Base-by-base conservation (phyloP, 2,113 vertebrate species). In the Diglossa brunneiventris region DNA sequence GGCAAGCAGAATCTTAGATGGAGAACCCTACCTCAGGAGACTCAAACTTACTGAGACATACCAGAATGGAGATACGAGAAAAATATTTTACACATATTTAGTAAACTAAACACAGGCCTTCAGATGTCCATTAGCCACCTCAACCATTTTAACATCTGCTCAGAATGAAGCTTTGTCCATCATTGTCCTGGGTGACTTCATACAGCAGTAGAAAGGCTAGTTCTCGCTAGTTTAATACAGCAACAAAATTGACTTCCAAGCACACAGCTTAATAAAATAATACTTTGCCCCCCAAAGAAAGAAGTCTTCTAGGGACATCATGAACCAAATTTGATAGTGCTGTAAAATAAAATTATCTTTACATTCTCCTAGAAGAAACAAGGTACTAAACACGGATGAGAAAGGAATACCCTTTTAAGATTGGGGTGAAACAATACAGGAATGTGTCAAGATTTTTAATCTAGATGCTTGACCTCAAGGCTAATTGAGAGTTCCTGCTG, bases 371-470 rank as follows among this genome's bases (percentile, higher is more conserved):
- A 76, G 87, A 96, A 94, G 90, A 85, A 95, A 79, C 8, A 68
- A 59, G 47, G 77, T 91, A 94, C 89, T 94, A 95, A 97, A 92
- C 31, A 90, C 16, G 83, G 63, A 92, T 61, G 73, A 93, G 87
- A 93, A 96, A 95, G 74, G 53, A 96, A 83, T 24, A 30, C 50
- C 55, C 44, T 90, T 95, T 87, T 50, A 90, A 67, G 92, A 97
- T 11, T 64, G 82, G 94, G 90, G 72, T 83, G 66, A 92, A 96
- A 96, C 7, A 50, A 94, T 82, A 95, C 33, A 89, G 46, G 73
- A 68, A 59, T 39, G 28, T 78, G 91, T 80, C 50, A 81, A 92
- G 87, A 95, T 83, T 96, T 93, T 91, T 89, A 69, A 42, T 78
- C 62, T 61, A 73, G 79, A 88, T 66, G 87, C 26, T 64, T 96